These are phyloP conservation scores for Eristalis tenax DNA, from an alignment of 2,888 invertebrate genomes.

Conservation along the genomic window DNA sequence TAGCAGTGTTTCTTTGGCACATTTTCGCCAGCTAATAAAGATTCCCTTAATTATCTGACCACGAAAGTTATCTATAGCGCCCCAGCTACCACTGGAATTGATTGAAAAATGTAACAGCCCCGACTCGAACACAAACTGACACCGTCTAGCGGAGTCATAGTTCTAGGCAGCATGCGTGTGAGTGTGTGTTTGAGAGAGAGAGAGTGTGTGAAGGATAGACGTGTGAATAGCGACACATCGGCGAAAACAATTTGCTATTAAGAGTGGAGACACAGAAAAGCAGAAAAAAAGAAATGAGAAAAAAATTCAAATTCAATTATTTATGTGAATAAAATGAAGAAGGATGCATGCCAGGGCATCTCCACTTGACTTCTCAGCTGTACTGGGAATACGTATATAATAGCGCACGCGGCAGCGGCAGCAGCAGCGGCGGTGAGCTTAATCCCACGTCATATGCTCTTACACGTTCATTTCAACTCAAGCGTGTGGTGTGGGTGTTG, in stretches of 20 bases:
- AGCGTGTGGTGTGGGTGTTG: not conserved
- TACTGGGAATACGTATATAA: constrained; percentile 49
- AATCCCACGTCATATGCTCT: constrained; percentile 65
- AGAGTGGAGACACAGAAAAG: constrained; percentile 6
- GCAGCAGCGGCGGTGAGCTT: constrained; percentile 35
- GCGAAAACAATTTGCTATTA: constrained; percentile 65
- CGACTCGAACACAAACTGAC: not conserved
- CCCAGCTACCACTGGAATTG: constrained; percentile 36
- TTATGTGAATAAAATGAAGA: constrained; percentile 69
- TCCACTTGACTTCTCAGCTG: constrained; percentile 59
- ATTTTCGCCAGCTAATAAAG: constrained; percentile 67
- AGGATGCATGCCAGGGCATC: constrained; percentile 66
- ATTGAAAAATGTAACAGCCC: constrained; percentile 55
- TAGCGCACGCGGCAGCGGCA: constrained; percentile 45
- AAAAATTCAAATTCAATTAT: constrained; percentile 71
- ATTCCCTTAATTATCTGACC: constrained; percentile 69
- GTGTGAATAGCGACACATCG: constrained; percentile 62
- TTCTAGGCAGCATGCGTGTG: not conserved
- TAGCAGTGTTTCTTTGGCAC: constrained; percentile 50
- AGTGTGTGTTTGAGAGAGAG: too few species aligned
- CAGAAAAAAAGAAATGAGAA: not conserved
- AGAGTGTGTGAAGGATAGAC: not conserved
- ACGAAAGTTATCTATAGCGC: constrained; percentile 44
- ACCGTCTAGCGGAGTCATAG: too few species aligned
- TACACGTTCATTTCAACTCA: constrained; percentile 57